Percentiles rank a stretch among this genome's conserved stretches.
These are phyloP conservation scores for Aulostomus chinensis DNA, from an alignment of 2,797 vertebrate genomes.

Conservation along the genomic window DNA sequence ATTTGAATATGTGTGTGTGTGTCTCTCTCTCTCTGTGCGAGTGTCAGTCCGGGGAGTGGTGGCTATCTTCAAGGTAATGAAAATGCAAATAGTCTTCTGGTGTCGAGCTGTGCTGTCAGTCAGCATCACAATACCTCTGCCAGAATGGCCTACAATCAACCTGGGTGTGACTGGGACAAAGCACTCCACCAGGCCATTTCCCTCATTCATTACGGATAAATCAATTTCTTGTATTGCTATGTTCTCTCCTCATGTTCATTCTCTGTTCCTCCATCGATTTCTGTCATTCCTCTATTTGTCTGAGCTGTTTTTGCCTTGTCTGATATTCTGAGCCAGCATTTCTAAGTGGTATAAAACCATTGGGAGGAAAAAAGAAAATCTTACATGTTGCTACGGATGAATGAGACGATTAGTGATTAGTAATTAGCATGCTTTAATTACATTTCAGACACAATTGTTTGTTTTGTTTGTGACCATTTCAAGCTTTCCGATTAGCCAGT, in stretches of 20 bases:
- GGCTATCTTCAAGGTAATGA: conserved; percentile 63
- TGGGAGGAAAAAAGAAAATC: conserved; percentile 27
- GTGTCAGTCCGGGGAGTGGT: conserved; percentile 37
- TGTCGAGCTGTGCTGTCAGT: conserved; percentile 64
- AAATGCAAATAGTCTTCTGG: conserved; percentile 66
- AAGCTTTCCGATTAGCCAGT: conserved; percentile 53
- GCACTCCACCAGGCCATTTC: conserved; percentile 39
- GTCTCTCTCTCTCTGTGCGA: not conserved
- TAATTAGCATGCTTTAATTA: conserved; percentile 58
- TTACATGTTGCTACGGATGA: conserved; percentile 20
- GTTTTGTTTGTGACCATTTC: conserved; percentile 23
- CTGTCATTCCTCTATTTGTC: conserved; percentile 36
- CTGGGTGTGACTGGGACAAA: conserved; percentile 35
- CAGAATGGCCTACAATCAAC: conserved; percentile 34
- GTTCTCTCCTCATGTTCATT: conserved; percentile 40
- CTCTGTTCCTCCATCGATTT: conserved; percentile 51
- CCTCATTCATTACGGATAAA: conserved; percentile 59
- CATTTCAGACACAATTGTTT: conserved; percentile 48
- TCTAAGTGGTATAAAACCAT: conserved; percentile 11
- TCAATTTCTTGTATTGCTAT: conserved; percentile 56
- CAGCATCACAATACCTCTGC: conserved; percentile 43
- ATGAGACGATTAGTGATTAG: conserved; percentile 50
- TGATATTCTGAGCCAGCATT: not conserved
- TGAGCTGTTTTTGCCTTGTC: conserved; percentile 35
- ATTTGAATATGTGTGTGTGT: conserved; percentile 10